These are phyloP conservation scores for Stichodactyla mertensii DNA, from an alignment of 64 coral and sea anemone genomes.

Conservation along the genomic window DNA sequence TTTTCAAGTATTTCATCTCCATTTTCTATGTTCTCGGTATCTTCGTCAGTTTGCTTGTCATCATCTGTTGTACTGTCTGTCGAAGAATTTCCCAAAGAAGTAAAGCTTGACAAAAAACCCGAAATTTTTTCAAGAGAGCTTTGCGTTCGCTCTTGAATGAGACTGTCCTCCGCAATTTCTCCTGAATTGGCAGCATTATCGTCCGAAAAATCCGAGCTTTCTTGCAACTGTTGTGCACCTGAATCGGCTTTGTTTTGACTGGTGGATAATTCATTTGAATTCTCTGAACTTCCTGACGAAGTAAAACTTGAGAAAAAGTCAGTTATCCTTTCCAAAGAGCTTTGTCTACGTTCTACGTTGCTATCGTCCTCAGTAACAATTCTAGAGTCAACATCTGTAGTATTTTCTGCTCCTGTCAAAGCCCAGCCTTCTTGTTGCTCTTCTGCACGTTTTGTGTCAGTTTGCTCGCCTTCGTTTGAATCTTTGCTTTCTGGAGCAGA, in stretches of 20 bases:
- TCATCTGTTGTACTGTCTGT: not conserved
- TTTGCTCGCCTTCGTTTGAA: not conserved
- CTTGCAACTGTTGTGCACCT: not conserved
- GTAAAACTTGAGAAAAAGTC: slow-evolving; percentile 20
- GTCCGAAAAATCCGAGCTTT: not conserved
- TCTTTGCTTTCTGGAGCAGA: not conserved
- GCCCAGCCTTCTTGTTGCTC: not conserved
- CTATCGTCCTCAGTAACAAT: not conserved
- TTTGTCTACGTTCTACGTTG: not conserved
- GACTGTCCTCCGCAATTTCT: not conserved
- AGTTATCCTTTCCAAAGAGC: slow-evolving; percentile 17
- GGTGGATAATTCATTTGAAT: too few species aligned
- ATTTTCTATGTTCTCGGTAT: not conserved
- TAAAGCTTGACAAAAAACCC: slow-evolving; percentile 20
- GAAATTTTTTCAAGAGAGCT: slow-evolving; percentile 9
- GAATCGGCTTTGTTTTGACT: not conserved
- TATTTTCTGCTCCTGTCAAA: not conserved
- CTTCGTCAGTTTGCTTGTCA: not conserved
- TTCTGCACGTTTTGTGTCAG: not conserved
- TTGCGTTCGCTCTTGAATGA: not conserved
- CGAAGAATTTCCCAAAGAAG: not conserved
- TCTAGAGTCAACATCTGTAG: not conserved
- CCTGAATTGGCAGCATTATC: not conserved
- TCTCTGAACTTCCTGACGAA: not conserved
- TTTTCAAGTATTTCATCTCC: not conserved